Percentiles rank a stretch among this genome's conserved stretches.
Conservation (phyloP, 2,113 vertebrate genomes). For the Anas platyrhynchos region DNA sequence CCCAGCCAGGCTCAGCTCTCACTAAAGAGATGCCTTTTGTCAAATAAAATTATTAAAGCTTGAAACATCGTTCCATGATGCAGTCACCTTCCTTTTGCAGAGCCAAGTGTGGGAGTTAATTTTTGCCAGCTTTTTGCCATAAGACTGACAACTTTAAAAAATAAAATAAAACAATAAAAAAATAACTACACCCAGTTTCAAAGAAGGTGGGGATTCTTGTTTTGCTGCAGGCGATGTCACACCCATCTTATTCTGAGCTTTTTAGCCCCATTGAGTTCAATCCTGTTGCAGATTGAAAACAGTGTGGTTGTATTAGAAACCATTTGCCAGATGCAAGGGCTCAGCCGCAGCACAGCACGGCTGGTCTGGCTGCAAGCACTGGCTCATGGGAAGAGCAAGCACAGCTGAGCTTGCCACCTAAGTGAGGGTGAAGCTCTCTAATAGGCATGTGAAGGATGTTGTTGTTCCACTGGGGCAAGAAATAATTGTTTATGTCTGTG, state of each 20-base stretch:
- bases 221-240: background rate
- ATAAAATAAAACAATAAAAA: background rate
- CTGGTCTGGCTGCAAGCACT: background rate
- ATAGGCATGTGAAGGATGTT: background rate
- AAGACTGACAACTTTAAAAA: background rate
- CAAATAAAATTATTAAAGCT: background rate
- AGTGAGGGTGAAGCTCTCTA: background rate
- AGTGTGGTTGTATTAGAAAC: background rate
- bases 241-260: background rate
- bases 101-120: constrained; percentile 1
- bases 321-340: background rate
- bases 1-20: background rate
- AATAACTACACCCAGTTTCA: background rate
- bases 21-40: background rate
- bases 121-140: background rate
- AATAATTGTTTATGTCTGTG: background rate
- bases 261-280: background rate
- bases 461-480: background rate
- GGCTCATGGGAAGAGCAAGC: background rate
- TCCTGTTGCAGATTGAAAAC: background rate
- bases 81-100: background rate
- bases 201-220: background rate
- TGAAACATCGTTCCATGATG: background rate
- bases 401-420: background rate
- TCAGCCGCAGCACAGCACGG: background rate